These are phyloP conservation scores for Eilema caniola DNA, from an alignment of 2,888 invertebrate genomes.

Conservation along the genomic window DNA sequence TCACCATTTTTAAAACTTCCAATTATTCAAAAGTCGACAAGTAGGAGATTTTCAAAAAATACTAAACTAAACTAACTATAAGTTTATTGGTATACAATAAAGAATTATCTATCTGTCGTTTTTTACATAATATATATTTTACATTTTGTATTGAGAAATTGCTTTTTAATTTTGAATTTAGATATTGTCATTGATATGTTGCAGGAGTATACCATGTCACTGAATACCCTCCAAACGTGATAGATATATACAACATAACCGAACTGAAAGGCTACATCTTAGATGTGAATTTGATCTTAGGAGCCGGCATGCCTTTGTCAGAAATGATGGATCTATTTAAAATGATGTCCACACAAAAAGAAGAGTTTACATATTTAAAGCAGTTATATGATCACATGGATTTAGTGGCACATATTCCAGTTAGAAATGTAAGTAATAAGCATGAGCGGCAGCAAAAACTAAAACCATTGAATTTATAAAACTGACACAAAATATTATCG, in stretches of 20 bases:
- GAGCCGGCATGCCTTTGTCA: slow-evolving; percentile 71
- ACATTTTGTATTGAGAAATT: too few species aligned
- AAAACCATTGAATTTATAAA: too few species aligned
- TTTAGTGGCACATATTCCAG: slow-evolving; percentile 90
- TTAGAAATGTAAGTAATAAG: slow-evolving; percentile 88
- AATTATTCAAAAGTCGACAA: too few species aligned
- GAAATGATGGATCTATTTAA: slow-evolving; percentile 78
- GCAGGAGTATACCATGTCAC: slow-evolving; percentile 74
- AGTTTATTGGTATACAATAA: too few species aligned
- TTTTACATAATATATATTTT: too few species aligned
- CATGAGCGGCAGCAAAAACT: background rate
- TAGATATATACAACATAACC: slow-evolving; percentile 71
- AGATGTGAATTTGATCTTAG: slow-evolving; percentile 74
- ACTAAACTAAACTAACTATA: too few species aligned
- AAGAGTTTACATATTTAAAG: slow-evolving; percentile 88
- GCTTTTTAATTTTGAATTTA: too few species aligned
- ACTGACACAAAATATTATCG: too few species aligned
- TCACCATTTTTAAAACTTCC: too few species aligned
- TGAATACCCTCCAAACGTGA: slow-evolving; percentile 68
- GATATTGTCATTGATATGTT: slow-evolving; percentile 21
- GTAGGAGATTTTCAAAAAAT: too few species aligned
- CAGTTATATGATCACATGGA: slow-evolving; percentile 89
- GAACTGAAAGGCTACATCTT: slow-evolving; percentile 67
- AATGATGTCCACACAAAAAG: slow-evolving; percentile 57
- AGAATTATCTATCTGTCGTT: too few species aligned